Conservation (phyloP, 1,140 invertebrate genomes). For the Dendrolimus kikuchii region DNA sequence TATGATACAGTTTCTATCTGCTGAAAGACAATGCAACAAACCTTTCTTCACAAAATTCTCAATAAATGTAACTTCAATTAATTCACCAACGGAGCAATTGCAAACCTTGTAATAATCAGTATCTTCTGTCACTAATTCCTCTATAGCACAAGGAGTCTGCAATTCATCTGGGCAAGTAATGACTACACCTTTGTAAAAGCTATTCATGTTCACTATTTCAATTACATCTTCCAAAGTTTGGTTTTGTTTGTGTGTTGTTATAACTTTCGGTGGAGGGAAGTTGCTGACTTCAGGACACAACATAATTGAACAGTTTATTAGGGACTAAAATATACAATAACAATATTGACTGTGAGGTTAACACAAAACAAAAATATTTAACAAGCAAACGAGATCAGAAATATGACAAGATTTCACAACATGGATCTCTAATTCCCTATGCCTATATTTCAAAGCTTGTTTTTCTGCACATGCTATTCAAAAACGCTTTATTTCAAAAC, state of each 20-base stretch:
- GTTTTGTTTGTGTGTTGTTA: constrained; percentile 22
- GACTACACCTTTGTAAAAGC: constrained; percentile 50
- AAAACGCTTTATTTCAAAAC: too few relatives aligned
- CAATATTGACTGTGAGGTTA: too few relatives aligned
- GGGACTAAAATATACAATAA: too few relatives aligned
- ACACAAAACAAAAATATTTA: too few relatives aligned
- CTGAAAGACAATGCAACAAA: constrained; percentile 40
- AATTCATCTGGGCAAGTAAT: constrained; percentile 54
- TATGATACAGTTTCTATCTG: constrained; percentile 42
- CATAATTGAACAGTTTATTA: constrained; percentile 21
- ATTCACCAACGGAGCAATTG: constrained; percentile 36
- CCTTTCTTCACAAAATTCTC: constrained; percentile 50
- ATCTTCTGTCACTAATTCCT: constrained; percentile 41
- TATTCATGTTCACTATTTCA: constrained; percentile 32
- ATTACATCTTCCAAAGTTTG: constrained; percentile 21
- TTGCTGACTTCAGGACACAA: constrained; percentile 52
- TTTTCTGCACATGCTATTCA: too few relatives aligned
- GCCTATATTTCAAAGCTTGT: too few relatives aligned
- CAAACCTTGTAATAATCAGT: constrained; percentile 49
- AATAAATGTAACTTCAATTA: constrained; percentile 43
- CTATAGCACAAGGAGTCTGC: constrained; percentile 29
- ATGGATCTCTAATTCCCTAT: too few relatives aligned
- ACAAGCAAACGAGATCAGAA: too few relatives aligned
- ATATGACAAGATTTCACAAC: too few relatives aligned
- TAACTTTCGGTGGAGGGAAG: constrained; percentile 49